These are phyloP conservation scores for Coleophora flavipennella DNA, from an alignment of 2,888 invertebrate genomes.

Conservation along the genomic window DNA sequence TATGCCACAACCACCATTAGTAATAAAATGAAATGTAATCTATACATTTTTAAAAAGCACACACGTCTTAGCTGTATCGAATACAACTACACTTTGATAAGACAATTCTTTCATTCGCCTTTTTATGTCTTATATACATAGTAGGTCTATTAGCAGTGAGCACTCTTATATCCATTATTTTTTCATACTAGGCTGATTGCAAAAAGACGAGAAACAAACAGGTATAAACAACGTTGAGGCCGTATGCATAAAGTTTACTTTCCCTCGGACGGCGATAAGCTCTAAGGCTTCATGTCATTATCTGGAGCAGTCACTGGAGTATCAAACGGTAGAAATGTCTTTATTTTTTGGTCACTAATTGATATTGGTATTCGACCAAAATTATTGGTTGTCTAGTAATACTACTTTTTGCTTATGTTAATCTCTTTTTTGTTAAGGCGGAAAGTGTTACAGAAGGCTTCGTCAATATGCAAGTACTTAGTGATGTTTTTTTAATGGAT, in stretches of 20 bases:
- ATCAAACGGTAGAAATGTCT: slow-evolving; percentile 31
- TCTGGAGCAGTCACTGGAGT: slow-evolving; percentile 46
- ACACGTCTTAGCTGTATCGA: slow-evolving; percentile 45
- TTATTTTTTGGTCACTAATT: slow-evolving; percentile 6
- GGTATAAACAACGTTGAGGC: slow-evolving; percentile 12
- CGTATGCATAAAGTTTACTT: slow-evolving; percentile 18
- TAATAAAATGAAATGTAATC: slow-evolving; percentile 25
- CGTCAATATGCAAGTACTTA: no score
- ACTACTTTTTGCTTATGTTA: background rate
- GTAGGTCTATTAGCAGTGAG: slow-evolving; percentile 49
- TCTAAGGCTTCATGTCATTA: slow-evolving; percentile 45
- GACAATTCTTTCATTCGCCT: slow-evolving; percentile 46
- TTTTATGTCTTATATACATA: slow-evolving; percentile 64
- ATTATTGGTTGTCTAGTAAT: no score
- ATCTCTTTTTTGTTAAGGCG: no score
- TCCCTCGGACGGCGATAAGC: slow-evolving; percentile 10
- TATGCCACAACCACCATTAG: slow-evolving; percentile 26
- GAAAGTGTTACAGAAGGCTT: no score
- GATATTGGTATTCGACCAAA: background rate
- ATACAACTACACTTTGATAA: slow-evolving; percentile 56
- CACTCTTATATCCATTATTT: slow-evolving; percentile 57
- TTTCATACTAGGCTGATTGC: slow-evolving; percentile 67
- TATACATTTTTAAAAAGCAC: slow-evolving; percentile 35
- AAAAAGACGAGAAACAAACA: slow-evolving; percentile 31
- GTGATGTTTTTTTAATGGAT: no score